Conservation (phyloP, 2,797 vertebrate species). For the Acanthurus tractus region DNA sequence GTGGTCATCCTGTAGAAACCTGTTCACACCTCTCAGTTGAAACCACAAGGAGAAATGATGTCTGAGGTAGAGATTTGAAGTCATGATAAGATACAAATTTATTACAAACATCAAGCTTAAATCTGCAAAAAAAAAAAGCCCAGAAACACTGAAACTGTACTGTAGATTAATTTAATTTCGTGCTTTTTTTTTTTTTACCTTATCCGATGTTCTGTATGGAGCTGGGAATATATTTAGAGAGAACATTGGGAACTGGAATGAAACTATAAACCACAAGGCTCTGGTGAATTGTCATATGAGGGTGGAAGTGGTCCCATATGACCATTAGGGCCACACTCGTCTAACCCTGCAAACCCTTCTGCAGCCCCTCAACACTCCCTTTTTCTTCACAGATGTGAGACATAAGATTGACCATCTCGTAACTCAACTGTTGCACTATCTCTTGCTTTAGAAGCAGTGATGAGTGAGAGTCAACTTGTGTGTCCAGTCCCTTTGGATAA, state of each 20-base stretch:
- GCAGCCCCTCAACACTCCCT: slow-evolving; percentile 5
- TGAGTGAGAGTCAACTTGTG: slow-evolving; percentile 5
- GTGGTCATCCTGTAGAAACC: not conserved
- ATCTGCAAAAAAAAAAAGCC: not conserved
- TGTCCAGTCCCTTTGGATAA: not conserved
- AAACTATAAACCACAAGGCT: slow-evolving; percentile 56
- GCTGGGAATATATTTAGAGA: slow-evolving; percentile 59
- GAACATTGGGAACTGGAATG: slow-evolving; percentile 54
- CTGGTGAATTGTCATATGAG: slow-evolving; percentile 48
- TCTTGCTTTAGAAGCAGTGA: not conserved
- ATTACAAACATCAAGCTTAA: not conserved
- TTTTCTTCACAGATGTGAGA: slow-evolving; percentile 27
- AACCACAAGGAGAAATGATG: not conserved
- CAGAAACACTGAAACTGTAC: not conserved
- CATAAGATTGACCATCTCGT: slow-evolving; percentile 19
- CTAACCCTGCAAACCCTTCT: slow-evolving; percentile 12
- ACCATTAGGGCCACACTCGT: slow-evolving; percentile 15
- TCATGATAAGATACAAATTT: not conserved
- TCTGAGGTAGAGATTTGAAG: not conserved
- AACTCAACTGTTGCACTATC: slow-evolving; percentile 14
- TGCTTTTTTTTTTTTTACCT: slow-evolving; percentile 30
- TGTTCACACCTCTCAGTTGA: not conserved
- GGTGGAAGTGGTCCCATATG: slow-evolving; percentile 50
- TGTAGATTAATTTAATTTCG: not conserved
- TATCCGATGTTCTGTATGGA: slow-evolving; percentile 12